phyloP scores from a whole-genome alignment of 2,888 invertebrate genomes.

The Tetragonisca angustula region DNA sequence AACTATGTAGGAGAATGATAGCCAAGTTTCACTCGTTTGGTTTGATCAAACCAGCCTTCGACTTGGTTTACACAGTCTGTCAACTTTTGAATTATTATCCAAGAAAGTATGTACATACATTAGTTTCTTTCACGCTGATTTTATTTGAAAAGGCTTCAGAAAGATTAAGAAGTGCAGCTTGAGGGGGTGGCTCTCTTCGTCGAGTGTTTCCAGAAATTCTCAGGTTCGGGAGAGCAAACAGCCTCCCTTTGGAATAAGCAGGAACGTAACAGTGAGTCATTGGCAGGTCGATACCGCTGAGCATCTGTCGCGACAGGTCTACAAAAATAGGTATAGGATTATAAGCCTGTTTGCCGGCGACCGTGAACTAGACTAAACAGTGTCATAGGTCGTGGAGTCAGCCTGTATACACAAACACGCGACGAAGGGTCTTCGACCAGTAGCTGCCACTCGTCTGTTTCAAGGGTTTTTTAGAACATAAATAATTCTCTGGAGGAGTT shows the following conservation, averaged over 20 bases:
- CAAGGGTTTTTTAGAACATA: conserved; percentile 57
- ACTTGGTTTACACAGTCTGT: not conserved
- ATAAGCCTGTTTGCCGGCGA: conserved; percentile 52
- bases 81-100: not conserved
- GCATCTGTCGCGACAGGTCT: conserved; percentile 42
- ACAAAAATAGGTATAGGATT: conserved; percentile 51
- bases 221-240: not conserved
- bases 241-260: conserved; percentile 27
- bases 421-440: conserved; percentile 55
- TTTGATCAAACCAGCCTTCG: not conserved
- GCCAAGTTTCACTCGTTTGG: not conserved
- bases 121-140: conserved; percentile 22
- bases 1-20: not conserved
- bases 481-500: conserved; percentile 55
- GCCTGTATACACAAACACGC: conserved; percentile 60
- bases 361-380: conserved; percentile 67
- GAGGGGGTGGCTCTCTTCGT: not conserved
- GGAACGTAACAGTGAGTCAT: conserved; percentile 39
- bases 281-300: conserved; percentile 31
- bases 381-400: conserved; percentile 62
- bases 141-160: conserved; percentile 11
- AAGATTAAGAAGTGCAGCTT: not conserved
- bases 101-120: not conserved
- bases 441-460: conserved; percentile 59
- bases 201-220: conserved; percentile 49